Percentiles rank a stretch among this genome's conserved stretches.
phyloP scores from a whole-genome alignment of 2,888 invertebrate species.

The Elysia crispata region DNA sequence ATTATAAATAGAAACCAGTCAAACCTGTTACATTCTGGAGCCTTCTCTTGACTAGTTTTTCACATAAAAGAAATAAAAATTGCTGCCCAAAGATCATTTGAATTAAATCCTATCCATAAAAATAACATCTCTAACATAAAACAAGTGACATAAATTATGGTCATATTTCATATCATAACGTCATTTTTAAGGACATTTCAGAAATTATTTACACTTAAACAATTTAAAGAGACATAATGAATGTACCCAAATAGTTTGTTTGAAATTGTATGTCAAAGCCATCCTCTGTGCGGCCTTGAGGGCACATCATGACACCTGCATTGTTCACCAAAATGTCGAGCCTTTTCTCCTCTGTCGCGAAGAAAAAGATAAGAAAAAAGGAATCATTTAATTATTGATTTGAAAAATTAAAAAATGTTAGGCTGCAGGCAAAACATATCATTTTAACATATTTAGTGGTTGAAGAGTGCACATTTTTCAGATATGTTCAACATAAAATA shows the following conservation, averaged over 20 bases:
- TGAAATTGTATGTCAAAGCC: conserved; percentile 75
- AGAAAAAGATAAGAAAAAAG: conserved; percentile 32
- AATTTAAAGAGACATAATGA: too few relatives aligned
- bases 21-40: too few relatives aligned
- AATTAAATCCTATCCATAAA: too few relatives aligned
- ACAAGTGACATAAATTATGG: too few relatives aligned
- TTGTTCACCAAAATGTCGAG: conserved; percentile 76
- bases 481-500: not conserved
- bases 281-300: conserved; percentile 70
- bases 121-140: too few relatives aligned
- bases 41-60: too few relatives aligned
- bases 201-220: too few relatives aligned
- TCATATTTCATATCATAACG: too few relatives aligned
- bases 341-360: conserved; percentile 68
- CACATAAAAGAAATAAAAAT: too few relatives aligned
- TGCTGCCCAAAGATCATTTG: too few relatives aligned
- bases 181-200: too few relatives aligned
- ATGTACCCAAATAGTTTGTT: conserved; percentile 74
- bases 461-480: not conserved
- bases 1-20: not conserved
- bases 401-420: not conserved
- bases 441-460: not conserved
- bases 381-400: not conserved
- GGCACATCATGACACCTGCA: conserved; percentile 75
- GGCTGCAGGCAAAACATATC: too few relatives aligned